Conservation (phyloP, 2,797 vertebrate genomes). For the Spea hammondii region DNA sequence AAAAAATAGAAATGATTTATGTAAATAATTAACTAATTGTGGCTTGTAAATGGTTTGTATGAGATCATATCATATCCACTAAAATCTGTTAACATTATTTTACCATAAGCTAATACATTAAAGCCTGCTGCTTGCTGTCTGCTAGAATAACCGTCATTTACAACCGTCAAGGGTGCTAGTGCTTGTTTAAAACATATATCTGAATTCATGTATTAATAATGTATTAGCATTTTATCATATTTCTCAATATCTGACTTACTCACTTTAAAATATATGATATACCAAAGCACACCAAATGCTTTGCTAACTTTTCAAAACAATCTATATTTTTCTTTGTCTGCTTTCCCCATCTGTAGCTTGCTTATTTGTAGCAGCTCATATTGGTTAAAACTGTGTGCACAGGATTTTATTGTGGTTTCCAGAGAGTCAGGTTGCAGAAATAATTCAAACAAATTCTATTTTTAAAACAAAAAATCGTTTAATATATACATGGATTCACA, state of each 20-base stretch:
- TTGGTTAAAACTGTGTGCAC: not conserved
- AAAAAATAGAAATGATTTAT: slow-evolving; percentile 70
- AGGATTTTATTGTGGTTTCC: not conserved
- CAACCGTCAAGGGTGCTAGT: slow-evolving; percentile 66
- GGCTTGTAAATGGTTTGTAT: slow-evolving; percentile 91
- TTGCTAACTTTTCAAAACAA: too few relatives aligned
- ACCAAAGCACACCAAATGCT: too few relatives aligned
- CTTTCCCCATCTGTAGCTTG: too few relatives aligned
- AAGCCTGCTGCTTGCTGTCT: slow-evolving; percentile 86
- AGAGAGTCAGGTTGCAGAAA: not conserved
- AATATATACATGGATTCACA: slow-evolving; percentile 70
- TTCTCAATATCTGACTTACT: too few relatives aligned
- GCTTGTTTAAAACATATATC: slow-evolving; percentile 64
- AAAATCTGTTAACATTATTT: slow-evolving; percentile 84
- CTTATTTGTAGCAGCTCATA: not conserved
- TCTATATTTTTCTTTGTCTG: too few relatives aligned
- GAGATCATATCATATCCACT: slow-evolving; percentile 78
- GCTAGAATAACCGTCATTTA: slow-evolving; percentile 80
- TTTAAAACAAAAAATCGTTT: slow-evolving; percentile 46
- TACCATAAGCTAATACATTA: slow-evolving; percentile 82
- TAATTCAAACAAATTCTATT: too few relatives aligned
- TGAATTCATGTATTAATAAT: slow-evolving; percentile 56
- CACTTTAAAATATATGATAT: too few relatives aligned
- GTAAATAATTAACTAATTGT: slow-evolving; percentile 98
- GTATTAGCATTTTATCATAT: slow-evolving; percentile 58